phyloP scores from a whole-genome alignment of 2,888 invertebrate genomes.

The Thymelicus sylvestris region DNA sequence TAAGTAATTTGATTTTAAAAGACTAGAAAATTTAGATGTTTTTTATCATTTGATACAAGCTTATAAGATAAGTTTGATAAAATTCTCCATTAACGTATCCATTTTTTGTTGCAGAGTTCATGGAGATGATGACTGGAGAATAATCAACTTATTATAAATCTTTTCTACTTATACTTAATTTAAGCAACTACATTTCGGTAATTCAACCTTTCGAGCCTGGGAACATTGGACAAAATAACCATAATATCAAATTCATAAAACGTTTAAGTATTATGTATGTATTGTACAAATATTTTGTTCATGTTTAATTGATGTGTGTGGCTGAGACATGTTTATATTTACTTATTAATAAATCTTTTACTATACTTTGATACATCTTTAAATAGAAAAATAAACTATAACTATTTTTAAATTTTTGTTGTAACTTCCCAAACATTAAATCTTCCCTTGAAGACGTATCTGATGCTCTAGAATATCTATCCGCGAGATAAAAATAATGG shows the following conservation, averaged over 20 bases:
- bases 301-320: slow-evolving; percentile 80
- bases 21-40: no score
- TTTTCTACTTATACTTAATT: slow-evolving; percentile 71
- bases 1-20: no score
- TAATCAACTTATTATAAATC: slow-evolving; percentile 77
- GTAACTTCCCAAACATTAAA: not conserved
- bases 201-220: slow-evolving; percentile 73
- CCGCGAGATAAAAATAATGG: slow-evolving; percentile 73
- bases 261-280: slow-evolving; percentile 76
- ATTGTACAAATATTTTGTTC: slow-evolving; percentile 77
- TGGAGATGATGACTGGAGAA: slow-evolving; percentile 98
- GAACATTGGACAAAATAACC: slow-evolving; percentile 66
- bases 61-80: not conserved
- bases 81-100: slow-evolving; percentile 5
- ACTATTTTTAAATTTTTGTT: slow-evolving; percentile 33
- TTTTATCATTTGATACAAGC: no score
- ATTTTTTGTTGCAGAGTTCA: slow-evolving; percentile 90
- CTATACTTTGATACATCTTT: slow-evolving; percentile 57
- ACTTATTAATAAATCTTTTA: slow-evolving; percentile 83
- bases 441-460: not conserved
- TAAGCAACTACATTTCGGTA: slow-evolving; percentile 73
- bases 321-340: slow-evolving; percentile 81
- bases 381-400: slow-evolving; percentile 36
- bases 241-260: slow-evolving; percentile 45
- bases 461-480: slow-evolving; percentile 17